phyloP scores from a whole-genome alignment of 2,797 vertebrate species.

The Podargus strigoides region DNA sequence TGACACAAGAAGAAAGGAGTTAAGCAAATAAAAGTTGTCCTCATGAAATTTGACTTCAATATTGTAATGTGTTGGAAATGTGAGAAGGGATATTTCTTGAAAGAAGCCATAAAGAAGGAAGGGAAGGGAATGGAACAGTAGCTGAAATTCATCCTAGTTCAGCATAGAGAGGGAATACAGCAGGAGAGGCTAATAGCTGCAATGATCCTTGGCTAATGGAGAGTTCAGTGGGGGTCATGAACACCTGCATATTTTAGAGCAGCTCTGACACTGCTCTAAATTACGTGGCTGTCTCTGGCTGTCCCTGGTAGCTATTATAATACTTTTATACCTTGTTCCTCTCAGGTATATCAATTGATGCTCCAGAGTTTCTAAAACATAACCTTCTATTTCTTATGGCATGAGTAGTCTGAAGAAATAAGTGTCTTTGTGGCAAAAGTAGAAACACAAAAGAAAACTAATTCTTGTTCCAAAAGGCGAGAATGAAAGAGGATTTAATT shows the following conservation, averaged over 20 bases:
- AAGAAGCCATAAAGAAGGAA: not conserved
- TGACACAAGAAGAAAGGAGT: conserved; percentile 44
- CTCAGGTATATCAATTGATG: not conserved
- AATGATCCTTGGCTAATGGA: conserved; percentile 62
- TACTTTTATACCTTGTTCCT: not conserved
- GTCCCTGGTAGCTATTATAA: not conserved
- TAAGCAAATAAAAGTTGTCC: conserved; percentile 28
- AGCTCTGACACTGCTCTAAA: conserved; percentile 18
- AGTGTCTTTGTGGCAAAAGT: not conserved
- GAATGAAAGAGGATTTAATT: not conserved
- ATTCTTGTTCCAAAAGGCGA: not conserved
- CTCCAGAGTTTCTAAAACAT: not conserved
- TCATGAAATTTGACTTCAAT: conserved; percentile 60
- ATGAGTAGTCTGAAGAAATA: not conserved
- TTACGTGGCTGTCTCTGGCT: not conserved
- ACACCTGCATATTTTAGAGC: conserved; percentile 59
- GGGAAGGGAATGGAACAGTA: not conserved
- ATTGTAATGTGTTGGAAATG: conserved; percentile 25
- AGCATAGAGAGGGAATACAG: conserved; percentile 10
- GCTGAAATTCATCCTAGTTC: conserved; percentile 62
- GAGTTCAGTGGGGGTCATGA: conserved; percentile 35
- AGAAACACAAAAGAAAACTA: not conserved
- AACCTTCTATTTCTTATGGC: not conserved
- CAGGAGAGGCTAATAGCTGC: conserved; percentile 58
- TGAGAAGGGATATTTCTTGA: conserved; percentile 16